Evolutionary conservation across 2,113 vertebrate genomes (phyloP).

Genomic region (Tonatia bakeri): DNA sequence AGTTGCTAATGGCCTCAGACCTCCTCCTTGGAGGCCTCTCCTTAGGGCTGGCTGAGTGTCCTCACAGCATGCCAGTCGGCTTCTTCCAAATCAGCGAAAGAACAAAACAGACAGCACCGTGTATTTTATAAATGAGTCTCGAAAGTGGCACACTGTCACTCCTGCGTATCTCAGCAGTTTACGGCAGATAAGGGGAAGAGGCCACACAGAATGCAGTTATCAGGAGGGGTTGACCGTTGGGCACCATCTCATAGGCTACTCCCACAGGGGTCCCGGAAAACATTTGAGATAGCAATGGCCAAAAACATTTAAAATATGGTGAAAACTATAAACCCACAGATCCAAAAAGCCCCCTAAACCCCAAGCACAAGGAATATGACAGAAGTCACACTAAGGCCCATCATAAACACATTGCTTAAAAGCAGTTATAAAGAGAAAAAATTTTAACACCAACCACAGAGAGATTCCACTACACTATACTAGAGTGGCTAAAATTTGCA

Average conservation of each 20-base stretch:
- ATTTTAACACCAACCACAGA: not conserved
- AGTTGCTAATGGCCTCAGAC: fast-evolving
- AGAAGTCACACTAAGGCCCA: not conserved
- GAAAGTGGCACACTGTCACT: fast-evolving
- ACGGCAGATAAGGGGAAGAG: not conserved
- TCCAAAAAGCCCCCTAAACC: not conserved
- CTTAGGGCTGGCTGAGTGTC: not conserved
- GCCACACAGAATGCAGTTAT: fast-evolving
- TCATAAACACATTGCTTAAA: not conserved
- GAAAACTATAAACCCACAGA: not conserved
- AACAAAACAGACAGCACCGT: not conserved
- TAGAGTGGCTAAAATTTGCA: not conserved
- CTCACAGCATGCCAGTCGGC: not conserved
- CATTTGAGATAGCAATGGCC: not conserved
- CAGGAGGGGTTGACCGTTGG: fast-evolving
- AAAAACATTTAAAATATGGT: not conserved
- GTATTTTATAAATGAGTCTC: not conserved
- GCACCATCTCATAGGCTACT: fast-evolving
- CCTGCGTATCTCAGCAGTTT: no score
- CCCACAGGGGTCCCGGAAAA: not conserved
- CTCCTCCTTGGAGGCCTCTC: not conserved
- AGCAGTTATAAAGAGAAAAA: not conserved
- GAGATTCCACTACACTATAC: not conserved
- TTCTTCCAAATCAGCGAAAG: not conserved
- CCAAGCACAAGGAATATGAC: not conserved